Evolutionary conservation across 2,888 invertebrate species (phyloP).

Genomic region (Macrophya alboannulata): DNA sequence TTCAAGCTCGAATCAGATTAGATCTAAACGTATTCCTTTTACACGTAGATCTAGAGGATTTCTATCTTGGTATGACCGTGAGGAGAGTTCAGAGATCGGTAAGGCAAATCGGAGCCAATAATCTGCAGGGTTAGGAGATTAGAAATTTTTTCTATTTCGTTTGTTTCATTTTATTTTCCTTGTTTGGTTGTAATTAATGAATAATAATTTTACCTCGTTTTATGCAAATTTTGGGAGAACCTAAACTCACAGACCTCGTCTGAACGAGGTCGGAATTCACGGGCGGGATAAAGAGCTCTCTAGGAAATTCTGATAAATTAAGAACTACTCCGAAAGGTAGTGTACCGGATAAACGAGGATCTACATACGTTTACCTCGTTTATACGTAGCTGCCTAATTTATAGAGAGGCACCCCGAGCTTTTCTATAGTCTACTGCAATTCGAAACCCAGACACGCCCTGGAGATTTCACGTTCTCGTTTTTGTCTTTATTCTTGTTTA

Average conservation of each 20-base stretch:
- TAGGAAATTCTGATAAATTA: neutral
- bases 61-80: too few species aligned
- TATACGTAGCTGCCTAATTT: conserved; percentile 6
- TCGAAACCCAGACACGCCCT: conserved; percentile 41
- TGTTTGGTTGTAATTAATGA: neutral
- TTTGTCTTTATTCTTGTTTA: neutral
- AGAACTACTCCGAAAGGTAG: neutral
- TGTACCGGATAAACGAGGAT: conserved; percentile 38
- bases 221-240: neutral
- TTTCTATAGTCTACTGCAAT: conserved; percentile 29
- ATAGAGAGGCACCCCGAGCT: neutral
- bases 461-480: neutral
- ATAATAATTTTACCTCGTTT: neutral
- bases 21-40: neutral
- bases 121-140: too few species aligned
- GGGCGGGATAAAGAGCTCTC: neutral
- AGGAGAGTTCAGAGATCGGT: too few species aligned
- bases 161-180: too few species aligned
- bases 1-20: neutral
- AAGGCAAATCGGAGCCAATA: too few species aligned
- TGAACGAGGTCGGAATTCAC: neutral
- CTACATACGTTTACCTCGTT: conserved; percentile 36
- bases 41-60: neutral
- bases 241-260: neutral
- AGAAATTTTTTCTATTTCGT: too few species aligned